These are phyloP conservation scores for Nylanderia fulva DNA, from an alignment of 1,140 invertebrate species.

Conservation along the genomic window DNA sequence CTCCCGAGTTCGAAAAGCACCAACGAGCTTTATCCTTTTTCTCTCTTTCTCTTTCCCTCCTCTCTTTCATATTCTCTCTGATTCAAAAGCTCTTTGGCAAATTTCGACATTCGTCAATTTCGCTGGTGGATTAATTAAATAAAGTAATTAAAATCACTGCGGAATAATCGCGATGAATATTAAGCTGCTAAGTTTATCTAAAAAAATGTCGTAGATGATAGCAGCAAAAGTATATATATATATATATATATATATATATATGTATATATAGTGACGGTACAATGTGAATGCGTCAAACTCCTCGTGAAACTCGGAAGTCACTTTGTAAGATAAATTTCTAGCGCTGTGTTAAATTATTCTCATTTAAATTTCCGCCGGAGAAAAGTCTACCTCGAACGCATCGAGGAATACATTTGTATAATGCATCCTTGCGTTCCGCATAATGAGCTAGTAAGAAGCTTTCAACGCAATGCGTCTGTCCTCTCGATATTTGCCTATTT, in stretches of 20 bases:
- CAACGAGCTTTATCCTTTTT: constrained; percentile 23
- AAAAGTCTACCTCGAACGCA: constrained; percentile 46
- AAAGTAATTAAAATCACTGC: not conserved
- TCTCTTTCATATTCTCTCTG: not conserved
- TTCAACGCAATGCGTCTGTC: constrained; percentile 47
- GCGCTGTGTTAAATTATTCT: constrained; percentile 32
- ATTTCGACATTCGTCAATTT: constrained; percentile 27
- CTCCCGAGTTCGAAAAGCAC: constrained; percentile 61
- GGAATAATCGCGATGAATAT: constrained; percentile 18
- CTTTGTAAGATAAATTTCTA: constrained; percentile 24
- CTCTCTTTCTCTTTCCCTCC: not conserved
- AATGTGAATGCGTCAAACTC: not conserved
- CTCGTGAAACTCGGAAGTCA: constrained; percentile 4
- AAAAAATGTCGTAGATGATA: not conserved
- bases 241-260: too few relatives aligned
- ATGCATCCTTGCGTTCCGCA: constrained; percentile 44
- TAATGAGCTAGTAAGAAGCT: constrained; percentile 53
- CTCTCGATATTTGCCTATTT: constrained; percentile 53
- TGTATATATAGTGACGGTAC: too few relatives aligned
- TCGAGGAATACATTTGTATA: constrained; percentile 55
- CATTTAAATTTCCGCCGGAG: constrained; percentile 39
- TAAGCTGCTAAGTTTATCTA: not conserved
- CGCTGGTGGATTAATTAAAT: constrained; percentile 37
- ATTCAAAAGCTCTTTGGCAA: not conserved
- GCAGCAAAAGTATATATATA: too few relatives aligned